Percentiles rank a stretch among this genome's conserved stretches.
phyloP scores from a whole-genome alignment of 2,888 invertebrate genomes.

The Uropetala carovei region DNA sequence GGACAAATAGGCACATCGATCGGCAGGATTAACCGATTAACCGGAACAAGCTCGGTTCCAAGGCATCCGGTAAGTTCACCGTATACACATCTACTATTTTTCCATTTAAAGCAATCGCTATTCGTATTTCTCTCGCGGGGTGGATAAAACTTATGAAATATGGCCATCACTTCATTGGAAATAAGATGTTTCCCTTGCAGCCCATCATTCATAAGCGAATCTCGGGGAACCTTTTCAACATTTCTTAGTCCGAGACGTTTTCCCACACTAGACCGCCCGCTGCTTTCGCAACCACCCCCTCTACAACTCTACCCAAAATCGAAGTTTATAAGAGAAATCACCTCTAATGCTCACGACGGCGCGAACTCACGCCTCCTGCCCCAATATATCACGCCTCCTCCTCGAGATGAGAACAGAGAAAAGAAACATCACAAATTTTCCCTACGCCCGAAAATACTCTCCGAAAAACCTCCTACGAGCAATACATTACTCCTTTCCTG shows the following conservation, averaged over 20 bases:
- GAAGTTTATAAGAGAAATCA: conserved; percentile 26
- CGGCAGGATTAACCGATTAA: too few species aligned
- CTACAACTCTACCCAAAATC: neutral
- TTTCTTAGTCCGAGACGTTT: neutral
- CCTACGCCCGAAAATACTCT: neutral
- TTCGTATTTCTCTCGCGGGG: too few species aligned
- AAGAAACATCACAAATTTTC: conserved; percentile 1
- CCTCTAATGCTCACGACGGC: neutral
- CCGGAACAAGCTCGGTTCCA: too few species aligned
- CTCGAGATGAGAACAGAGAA: neutral
- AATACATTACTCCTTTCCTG: neutral
- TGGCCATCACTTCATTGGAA: neutral
- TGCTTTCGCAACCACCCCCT: neutral
- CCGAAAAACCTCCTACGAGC: neutral
- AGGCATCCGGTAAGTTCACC: too few species aligned
- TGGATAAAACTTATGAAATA: too few species aligned
- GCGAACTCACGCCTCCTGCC: neutral
- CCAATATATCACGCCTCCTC: neutral
- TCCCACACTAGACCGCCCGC: conserved; percentile 6
- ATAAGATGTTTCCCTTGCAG: neutral
- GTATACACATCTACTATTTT: too few species aligned
- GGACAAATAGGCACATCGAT: too few species aligned
- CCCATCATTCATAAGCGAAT: neutral
- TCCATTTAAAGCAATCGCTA: too few species aligned
- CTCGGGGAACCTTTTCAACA: neutral